phyloP scores from a whole-genome alignment of 2,113 vertebrate species.

The Nymphicus hollandicus region DNA sequence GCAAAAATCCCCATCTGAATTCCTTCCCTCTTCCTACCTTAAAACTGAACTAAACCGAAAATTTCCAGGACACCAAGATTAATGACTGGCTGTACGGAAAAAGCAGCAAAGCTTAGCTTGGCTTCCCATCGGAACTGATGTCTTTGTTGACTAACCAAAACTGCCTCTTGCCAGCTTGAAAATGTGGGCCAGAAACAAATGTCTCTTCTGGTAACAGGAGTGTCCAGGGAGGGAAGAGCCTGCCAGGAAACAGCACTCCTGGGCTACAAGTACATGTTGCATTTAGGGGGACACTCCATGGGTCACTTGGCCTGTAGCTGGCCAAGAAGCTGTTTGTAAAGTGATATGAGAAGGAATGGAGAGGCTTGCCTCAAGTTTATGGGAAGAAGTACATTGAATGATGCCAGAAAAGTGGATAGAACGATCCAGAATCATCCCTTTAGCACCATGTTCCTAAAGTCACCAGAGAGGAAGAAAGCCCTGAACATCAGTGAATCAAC shows the following conservation, averaged over 20 bases:
- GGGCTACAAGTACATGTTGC: fast-evolving
- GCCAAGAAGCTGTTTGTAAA: neutral
- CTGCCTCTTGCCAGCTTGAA: neutral
- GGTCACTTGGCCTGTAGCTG: neutral
- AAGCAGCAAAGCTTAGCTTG: neutral
- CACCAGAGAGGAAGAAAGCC: neutral
- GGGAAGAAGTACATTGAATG: fast-evolving
- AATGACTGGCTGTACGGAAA: neutral
- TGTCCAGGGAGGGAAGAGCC: neutral
- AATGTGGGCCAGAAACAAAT: neutral
- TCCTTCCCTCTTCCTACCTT: neutral
- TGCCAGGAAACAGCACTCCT: neutral
- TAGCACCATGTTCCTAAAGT: fast-evolving
- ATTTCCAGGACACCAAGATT: conserved; percentile 32
- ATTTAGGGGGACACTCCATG: neutral
- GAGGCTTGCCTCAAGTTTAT: neutral
- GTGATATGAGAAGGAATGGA: neutral
- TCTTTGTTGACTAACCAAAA: neutral
- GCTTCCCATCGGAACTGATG: neutral
- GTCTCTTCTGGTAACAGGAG: neutral
- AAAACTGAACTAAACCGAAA: neutral
- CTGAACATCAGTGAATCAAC: neutral
- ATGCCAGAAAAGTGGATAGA: neutral
- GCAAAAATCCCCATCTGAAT: neutral
- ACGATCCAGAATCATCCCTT: neutral